Conservation (phyloP, 2,113 vertebrate genomes). For the Thamnophis sirtalis region DNA sequence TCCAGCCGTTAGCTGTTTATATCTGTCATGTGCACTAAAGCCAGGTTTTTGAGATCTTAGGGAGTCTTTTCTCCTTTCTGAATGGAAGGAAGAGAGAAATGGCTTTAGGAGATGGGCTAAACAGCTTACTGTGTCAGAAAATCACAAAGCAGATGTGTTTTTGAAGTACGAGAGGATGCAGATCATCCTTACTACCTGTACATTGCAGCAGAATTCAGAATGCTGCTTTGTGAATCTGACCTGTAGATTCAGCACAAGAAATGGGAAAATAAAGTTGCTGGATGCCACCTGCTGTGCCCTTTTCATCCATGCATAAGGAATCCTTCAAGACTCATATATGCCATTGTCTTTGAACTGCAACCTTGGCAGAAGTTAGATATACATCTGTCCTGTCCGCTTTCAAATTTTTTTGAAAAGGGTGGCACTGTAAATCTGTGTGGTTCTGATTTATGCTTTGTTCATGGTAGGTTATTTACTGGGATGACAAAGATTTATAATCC, state of each 20-base stretch:
- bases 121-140: background rate
- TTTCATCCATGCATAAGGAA: background rate
- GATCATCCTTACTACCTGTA: slow-evolving; percentile 1
- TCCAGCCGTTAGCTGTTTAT: background rate
- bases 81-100: background rate
- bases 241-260: slow-evolving; percentile 16
- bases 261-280: background rate
- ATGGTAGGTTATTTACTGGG: background rate
- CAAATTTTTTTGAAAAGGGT: background rate
- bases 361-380: background rate
- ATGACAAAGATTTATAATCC: background rate
- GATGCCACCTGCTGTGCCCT: background rate
- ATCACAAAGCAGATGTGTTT: background rate
- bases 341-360: background rate
- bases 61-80: background rate
- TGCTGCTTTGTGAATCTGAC: background rate
- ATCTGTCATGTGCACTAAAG: background rate
- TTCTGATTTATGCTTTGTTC: background rate
- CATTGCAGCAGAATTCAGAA: background rate
- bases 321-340: background rate
- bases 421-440: background rate
- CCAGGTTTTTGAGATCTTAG: background rate
- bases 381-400: background rate
- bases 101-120: background rate
- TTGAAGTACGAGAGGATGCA: background rate